Evolutionary conservation across 2,888 invertebrate species (phyloP).

Genomic region (Oegoconia quadripuncta): DNA sequence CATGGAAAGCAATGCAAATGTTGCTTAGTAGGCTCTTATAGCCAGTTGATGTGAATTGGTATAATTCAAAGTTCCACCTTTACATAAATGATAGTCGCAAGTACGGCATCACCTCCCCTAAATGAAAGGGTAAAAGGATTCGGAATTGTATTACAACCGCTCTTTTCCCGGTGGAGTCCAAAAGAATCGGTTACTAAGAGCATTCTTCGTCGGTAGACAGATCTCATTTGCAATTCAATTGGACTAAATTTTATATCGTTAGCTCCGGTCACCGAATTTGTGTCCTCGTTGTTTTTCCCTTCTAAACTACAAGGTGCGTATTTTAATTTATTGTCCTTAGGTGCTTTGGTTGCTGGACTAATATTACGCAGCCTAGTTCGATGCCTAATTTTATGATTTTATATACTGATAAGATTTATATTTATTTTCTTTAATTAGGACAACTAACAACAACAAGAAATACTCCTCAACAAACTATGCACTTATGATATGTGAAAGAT

Average conservation of each 20-base stretch:
- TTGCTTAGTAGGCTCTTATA: too few species aligned
- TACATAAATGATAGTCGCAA: background rate
- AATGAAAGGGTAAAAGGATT: constrained; percentile 32
- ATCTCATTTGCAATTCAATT: constrained; percentile 52
- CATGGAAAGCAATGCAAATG: too few species aligned
- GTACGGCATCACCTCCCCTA: constrained; percentile 15
- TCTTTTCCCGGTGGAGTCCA: constrained; percentile 31
- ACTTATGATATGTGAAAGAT: too few species aligned
- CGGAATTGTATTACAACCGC: constrained; percentile 34
- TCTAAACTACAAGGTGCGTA: background rate
- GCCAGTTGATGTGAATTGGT: too few species aligned
- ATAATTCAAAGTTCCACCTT: too few species aligned
- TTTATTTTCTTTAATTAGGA: too few species aligned
- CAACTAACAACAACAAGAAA: too few species aligned
- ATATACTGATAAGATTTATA: too few species aligned
- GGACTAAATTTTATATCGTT: constrained; percentile 25
- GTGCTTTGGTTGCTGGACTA: background rate
- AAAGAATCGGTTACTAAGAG: constrained; percentile 36
- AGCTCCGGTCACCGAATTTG: constrained; percentile 8
- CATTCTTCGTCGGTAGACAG: constrained; percentile 46
- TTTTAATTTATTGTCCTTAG: too few species aligned
- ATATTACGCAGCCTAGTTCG: background rate
- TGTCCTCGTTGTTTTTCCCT: background rate
- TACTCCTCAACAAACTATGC: too few species aligned
- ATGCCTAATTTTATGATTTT: too few species aligned